Conservation (phyloP, 2,888 invertebrate genomes). For the Metacarcinus magister region DNA sequence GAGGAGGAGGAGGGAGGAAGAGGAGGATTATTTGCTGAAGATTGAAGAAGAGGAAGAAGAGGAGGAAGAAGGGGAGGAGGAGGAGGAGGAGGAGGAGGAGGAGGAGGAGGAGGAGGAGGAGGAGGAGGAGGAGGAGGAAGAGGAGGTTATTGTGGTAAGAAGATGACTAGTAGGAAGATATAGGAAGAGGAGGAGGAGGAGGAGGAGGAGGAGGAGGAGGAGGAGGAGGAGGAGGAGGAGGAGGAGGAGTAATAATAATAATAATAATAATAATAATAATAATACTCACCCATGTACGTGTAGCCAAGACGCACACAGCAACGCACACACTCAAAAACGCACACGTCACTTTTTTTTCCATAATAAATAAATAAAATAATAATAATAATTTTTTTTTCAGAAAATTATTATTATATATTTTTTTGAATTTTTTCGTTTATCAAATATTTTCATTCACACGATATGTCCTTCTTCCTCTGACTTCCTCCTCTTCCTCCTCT, state of each 20-base stretch:
- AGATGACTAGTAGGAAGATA: not conserved
- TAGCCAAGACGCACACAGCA: not conserved
- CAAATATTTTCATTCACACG: no score
- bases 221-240: not conserved
- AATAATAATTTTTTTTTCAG: no score
- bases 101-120: conserved; percentile 51
- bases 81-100: conserved; percentile 47
- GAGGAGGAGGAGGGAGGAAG: not conserved
- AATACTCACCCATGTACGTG: not conserved
- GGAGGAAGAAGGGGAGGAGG: not conserved
- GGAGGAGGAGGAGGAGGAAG: not conserved
- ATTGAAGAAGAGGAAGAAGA: not conserved
- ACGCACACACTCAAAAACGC: not conserved
- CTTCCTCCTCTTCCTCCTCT: no score
- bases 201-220: not conserved
- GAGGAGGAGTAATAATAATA: no score
- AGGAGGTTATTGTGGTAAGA: not conserved
- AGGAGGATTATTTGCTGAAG: not conserved
- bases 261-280: not conserved
- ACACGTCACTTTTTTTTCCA: no score
- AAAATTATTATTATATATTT: no score
- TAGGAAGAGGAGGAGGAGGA: conserved; percentile 17
- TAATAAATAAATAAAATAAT: not conserved
- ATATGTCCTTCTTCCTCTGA: no score
- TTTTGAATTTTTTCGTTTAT: no score